Percentiles rank a stretch among this genome's conserved stretches.
These are phyloP conservation scores for Phaonia tiefii DNA, from an alignment of 2,888 invertebrate species.

Conservation along the genomic window DNA sequence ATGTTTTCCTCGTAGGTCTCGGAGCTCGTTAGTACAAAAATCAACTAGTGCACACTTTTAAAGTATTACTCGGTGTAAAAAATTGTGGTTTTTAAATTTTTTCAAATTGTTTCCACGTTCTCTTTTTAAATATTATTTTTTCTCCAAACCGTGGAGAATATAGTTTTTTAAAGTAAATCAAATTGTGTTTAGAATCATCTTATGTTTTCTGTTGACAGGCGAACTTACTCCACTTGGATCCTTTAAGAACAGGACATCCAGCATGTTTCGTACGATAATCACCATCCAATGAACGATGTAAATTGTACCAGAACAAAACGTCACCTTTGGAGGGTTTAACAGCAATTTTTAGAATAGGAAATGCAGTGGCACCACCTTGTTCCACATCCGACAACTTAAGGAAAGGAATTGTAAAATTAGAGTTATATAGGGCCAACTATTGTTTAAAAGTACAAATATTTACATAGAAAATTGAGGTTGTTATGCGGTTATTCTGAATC, in stretches of 20 bases:
- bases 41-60: no score
- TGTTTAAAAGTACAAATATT: slow-evolving; percentile 81
- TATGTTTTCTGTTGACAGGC: no score
- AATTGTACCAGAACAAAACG: slow-evolving; percentile 97
- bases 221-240: slow-evolving; percentile 97
- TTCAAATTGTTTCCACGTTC: no score
- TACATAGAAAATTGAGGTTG: slow-evolving; percentile 98
- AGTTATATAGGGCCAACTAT: neutral
- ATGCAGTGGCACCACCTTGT: slow-evolving; percentile 98
- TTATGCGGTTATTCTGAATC: slow-evolving; percentile 96
- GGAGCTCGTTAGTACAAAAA: no score
- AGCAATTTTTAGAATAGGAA: slow-evolving; percentile 92
- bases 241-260: slow-evolving; percentile 97
- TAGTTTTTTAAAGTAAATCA: no score
- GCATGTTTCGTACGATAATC: slow-evolving; percentile 96
- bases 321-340: slow-evolving; percentile 95
- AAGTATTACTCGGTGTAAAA: no score
- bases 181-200: no score
- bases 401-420: neutral
- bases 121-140: no score
- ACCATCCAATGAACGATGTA: slow-evolving; percentile 95
- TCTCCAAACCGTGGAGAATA: no score
- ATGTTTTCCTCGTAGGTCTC: no score
- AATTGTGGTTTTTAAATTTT: no score
- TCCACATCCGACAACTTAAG: slow-evolving; percentile 97